A percentile compares a stretch with the other conserved stretches of the same genome.
phyloP scores from a whole-genome alignment of 2,113 vertebrate species.

The Galemys pyrenaicus region DNA sequence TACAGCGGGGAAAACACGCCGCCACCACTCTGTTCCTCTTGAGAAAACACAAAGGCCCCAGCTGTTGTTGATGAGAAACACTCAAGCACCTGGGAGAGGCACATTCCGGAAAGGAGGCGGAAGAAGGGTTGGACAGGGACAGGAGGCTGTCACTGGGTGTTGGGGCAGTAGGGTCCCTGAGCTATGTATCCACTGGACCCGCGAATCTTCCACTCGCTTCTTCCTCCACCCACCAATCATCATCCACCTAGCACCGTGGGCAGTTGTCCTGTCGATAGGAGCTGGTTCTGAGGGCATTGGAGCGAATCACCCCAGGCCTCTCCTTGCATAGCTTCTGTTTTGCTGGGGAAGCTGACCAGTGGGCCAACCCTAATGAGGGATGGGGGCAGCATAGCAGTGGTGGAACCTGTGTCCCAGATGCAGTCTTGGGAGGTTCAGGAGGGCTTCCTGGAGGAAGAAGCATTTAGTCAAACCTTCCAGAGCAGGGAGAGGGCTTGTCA shows the following conservation, averaged over 20 bases:
- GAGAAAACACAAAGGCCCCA: slow-evolving; percentile 76
- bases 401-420: not conserved
- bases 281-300: not conserved
- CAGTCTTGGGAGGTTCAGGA: not conserved
- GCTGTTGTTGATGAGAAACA: slow-evolving; percentile 64
- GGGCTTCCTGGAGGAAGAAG: not conserved
- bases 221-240: not conserved
- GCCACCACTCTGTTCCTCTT: slow-evolving; percentile 35
- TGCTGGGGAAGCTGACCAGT: accelerated
- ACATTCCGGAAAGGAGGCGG: not conserved
- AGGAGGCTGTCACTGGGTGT: not conserved
- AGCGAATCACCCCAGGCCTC: not conserved
- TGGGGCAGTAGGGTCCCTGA: not conserved
- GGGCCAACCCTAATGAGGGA: not conserved
- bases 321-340: not conserved
- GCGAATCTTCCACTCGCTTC: not conserved
- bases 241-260: not conserved
- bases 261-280: not conserved
- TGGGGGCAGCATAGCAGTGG: not conserved
- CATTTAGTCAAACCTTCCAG: not conserved
- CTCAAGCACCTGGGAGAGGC: slow-evolving; percentile 58
- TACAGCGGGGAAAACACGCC: slow-evolving; percentile 37
- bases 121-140: slow-evolving; percentile 10
- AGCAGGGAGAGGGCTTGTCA: not conserved
- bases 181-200: not conserved